Percentiles rank a stretch among this genome's conserved stretches.
These are phyloP conservation scores for Coccyzus lansbergi DNA, from an alignment of 2,797 vertebrate genomes.

Conservation along the genomic window DNA sequence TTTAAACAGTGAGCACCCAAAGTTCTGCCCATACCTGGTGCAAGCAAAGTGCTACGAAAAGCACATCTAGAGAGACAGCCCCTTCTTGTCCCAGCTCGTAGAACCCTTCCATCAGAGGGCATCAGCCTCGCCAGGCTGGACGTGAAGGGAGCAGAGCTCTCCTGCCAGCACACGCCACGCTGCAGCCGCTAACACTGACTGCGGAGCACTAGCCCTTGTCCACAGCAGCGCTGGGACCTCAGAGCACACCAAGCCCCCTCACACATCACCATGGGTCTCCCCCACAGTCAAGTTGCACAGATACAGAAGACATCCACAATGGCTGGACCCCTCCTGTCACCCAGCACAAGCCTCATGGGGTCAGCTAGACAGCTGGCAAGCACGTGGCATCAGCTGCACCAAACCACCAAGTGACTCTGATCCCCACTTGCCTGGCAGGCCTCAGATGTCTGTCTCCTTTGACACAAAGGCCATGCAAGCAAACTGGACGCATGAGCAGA, in stretches of 20 bases:
- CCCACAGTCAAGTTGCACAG: not conserved
- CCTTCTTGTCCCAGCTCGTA: not conserved
- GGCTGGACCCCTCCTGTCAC: not conserved
- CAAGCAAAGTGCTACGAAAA: not conserved
- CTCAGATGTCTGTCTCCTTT: not conserved
- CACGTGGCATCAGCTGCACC: not conserved
- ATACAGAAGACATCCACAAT: not conserved
- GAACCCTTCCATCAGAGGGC: not conserved
- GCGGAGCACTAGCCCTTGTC: not conserved
- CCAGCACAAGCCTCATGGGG: not conserved
- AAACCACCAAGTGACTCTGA: not conserved
- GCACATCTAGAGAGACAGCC: not conserved
- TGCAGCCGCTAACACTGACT: rapidly evolving
- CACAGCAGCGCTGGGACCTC: not conserved
- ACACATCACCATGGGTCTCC: not conserved
- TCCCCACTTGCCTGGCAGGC: not conserved
- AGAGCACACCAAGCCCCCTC: not conserved
- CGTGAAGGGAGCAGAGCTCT: rapidly evolving
- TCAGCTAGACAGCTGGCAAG: not conserved
- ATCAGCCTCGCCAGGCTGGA: not conserved
- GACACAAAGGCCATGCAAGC: not conserved
- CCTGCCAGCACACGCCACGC: not conserved
- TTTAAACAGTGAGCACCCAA: not conserved
- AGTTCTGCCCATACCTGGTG: not conserved
- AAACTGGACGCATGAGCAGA: not conserved